phyloP scores from a whole-genome alignment of 2,888 invertebrate species.

The Netelia melanura region DNA sequence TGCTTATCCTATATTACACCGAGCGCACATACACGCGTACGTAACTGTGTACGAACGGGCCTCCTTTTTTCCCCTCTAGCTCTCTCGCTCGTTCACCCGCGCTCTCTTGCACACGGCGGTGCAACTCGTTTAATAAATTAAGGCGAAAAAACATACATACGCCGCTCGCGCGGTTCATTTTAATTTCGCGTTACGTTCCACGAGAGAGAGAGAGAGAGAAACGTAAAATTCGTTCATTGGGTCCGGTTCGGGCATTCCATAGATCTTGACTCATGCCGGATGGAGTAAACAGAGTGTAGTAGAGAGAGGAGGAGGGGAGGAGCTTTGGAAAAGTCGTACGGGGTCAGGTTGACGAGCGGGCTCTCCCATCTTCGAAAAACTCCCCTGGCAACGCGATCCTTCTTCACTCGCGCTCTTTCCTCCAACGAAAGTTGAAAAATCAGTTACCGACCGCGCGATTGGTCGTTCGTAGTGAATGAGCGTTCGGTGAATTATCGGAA shows the following conservation, averaged over 20 bases:
- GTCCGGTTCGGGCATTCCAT: not conserved
- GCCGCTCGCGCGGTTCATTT: no score
- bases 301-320: not conserved
- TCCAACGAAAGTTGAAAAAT: not conserved
- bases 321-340: slow-evolving; percentile 50
- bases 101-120: not conserved
- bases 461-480: slow-evolving; percentile 50
- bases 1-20: slow-evolving; percentile 30
- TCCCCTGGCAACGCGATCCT: not conserved
- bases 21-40: not conserved
- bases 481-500: slow-evolving; percentile 47
- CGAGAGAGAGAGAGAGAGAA: not conserved
- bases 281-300: not conserved
- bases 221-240: not conserved
- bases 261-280: not conserved
- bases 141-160: no score
- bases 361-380: slow-evolving; percentile 21
- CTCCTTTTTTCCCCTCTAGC: not conserved
- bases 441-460: not conserved
- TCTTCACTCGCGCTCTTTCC: not conserved
- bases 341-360: slow-evolving; percentile 37
- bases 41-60: not conserved
- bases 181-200: no score
- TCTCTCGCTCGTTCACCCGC: slow-evolving; percentile 8
- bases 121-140: no score